These are phyloP conservation scores for Drosophila takahashii DNA, from an alignment of 1,140 invertebrate species.

Conservation along the genomic window DNA sequence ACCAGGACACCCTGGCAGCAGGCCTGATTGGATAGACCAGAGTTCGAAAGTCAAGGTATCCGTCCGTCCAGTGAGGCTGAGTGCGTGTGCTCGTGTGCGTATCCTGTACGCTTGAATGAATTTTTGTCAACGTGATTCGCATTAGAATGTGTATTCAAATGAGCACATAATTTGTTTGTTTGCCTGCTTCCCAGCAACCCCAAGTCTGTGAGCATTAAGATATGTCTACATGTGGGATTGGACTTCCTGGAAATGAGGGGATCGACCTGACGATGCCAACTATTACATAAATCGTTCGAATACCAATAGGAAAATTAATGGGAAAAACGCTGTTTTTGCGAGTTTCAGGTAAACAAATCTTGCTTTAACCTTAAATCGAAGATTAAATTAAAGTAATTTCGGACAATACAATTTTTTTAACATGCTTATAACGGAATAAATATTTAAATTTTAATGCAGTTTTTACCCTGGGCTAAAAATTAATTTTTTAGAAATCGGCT, in stretches of 20 bases:
- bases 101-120: constrained; percentile 71
- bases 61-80: constrained; percentile 18
- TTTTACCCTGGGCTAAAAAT: no score
- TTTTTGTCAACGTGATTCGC: constrained; percentile 82
- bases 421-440: no score
- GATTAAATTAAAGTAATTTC: no score
- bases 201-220: constrained; percentile 43
- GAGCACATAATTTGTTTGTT: constrained; percentile 83
- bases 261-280: constrained; percentile 27
- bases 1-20: no score
- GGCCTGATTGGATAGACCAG: constrained; percentile 61
- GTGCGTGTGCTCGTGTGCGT: constrained; percentile 28
- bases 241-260: constrained; percentile 11
- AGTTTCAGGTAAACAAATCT: not conserved
- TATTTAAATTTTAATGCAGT: no score
- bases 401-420: no score
- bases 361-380: no score
- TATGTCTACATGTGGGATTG: constrained; percentile 38
- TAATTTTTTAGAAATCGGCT: no score
- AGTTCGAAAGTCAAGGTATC: constrained; percentile 75
- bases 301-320: not conserved
- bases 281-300: constrained; percentile 1
- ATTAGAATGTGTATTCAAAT: constrained; percentile 83
- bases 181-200: constrained; percentile 36
- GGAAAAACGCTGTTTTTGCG: not conserved